Evolutionary conservation across 2,888 invertebrate species (phyloP), one percentile per base, ranked within the genome.

Genomic region (Mesorhabditis belari): DNA sequence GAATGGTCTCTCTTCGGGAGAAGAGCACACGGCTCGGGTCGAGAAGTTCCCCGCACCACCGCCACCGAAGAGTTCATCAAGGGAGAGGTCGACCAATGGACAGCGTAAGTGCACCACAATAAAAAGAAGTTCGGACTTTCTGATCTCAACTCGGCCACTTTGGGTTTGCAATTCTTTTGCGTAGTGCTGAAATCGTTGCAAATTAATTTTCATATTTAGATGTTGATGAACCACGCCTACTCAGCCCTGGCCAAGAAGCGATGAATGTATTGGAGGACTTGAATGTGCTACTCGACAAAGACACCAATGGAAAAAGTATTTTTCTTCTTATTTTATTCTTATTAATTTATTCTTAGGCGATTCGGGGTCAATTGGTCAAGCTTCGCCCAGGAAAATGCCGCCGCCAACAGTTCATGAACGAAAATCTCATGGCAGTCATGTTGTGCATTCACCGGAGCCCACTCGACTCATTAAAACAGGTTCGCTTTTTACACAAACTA

Each of bases 261-360:
- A 61, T 77, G n/a, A 67, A 71, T 35, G 76, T 79, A 58, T 61
- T 80, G 49, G 77, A 79, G 53, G 77, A 77, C 52, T 62, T 79
- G 27, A 73, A 73, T 51, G 69, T 61, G 12, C 66, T 68, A 6
- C 58, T 79, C 44, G 77, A 76, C 28, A 65, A 64, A 19, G 74
- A 77, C 49, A 62, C 28, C 4, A 26, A 58, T 4, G 29, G 35
- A 21, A 44, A 28, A 27, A 5, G 12, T 17, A 27, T 27, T 9
- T 23, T 9, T 23, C n/a, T n/a, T n/a, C n/a, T n/a, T n/a, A n/a
- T n/a, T n/a, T n/a, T n/a, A n/a, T n/a, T n/a, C n/a, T n/a, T n/a
- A n/a, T n/a, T n/a, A n/a, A n/a, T n/a, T n/a, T n/a, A n/a, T n/a
- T n/a, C n/a, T n/a, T n/a, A n/a, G n/a, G n/a, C n/a, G n/a, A n/a